Evolutionary conservation across 2,888 invertebrate species (phyloP), one percentile per base, ranked within the genome.

Genomic region (Scaeva pyrastri): DNA sequence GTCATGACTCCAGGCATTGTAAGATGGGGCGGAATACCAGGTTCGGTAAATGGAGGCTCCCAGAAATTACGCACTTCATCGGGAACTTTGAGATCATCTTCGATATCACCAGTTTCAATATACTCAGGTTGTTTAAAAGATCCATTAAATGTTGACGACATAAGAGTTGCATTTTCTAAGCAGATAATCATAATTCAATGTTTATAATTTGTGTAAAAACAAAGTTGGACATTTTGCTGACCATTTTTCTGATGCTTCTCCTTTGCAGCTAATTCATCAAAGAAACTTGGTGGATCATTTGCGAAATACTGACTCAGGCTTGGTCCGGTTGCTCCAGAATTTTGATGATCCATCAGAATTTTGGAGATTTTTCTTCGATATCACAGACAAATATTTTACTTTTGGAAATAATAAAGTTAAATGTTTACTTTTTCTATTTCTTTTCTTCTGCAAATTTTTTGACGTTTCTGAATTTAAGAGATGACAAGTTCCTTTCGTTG

Each of bases 1-100:
- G 96, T 93, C 16, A 96, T 94, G 60, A 98, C 93, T 5, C 97
- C 97, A 8, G 98, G 98, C 95, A 96, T 96, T 0, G 98, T 97
- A 0, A 98, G 85, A 60, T 89, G 88, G n/a, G 90, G 89, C 39
- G 98, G 98, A 95, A 96, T 96, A 19, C 90, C 90, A 0, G 88
- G 78, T 41, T 91, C 91, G 2, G 88, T 88, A 19, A 87, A 72
- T 5, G 90, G 89, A 5, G 90, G 88, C 41, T 90, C 91, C 92
- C 92, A 93, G 8, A 91, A 89, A 87, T 92, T 92, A 71, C 91
- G 89, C 11, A 93, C 91, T 23, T 92, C 91, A 14, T 93, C 92
- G 10, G 87, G 71, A 3, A 93, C 90, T 87, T 90, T 91, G 4
- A 90, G 72, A 8, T 90, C 90, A 43, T 91, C 92, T 8, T 91